phyloP scores from a whole-genome alignment of 1,140 invertebrate genomes.

The Medauroidea extradentata region DNA sequence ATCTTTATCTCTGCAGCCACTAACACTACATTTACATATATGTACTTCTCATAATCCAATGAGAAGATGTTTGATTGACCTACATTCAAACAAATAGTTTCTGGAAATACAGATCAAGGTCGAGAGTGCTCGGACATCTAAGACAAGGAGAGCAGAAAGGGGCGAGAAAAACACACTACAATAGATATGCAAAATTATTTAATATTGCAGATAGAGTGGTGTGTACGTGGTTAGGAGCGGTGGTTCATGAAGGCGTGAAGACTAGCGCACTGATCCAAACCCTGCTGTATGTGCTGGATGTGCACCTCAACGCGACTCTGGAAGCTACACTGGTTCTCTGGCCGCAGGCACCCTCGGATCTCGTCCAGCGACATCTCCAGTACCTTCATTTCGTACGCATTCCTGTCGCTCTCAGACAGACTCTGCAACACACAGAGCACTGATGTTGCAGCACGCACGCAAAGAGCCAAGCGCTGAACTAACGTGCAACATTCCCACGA shows the following conservation, averaged over 20 bases:
- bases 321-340: constrained; percentile 76
- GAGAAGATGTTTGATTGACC: too few relatives aligned
- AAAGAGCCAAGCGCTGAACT: background rate
- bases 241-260: constrained; percentile 15
- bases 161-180: too few relatives aligned
- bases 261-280: constrained; percentile 55
- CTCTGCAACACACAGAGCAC: constrained; percentile 51
- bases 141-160: too few relatives aligned
- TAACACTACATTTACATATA: too few relatives aligned
- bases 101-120: too few relatives aligned
- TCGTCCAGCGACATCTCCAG: constrained; percentile 88
- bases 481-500: background rate
- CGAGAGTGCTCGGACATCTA: too few relatives aligned
- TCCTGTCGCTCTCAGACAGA: constrained; percentile 83
- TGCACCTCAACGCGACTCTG: constrained; percentile 89
- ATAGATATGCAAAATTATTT: too few relatives aligned
- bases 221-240: background rate
- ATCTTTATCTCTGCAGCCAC: too few relatives aligned
- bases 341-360: constrained; percentile 74
- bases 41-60: too few relatives aligned
- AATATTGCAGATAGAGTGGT: too few relatives aligned
- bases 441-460: constrained; percentile 7
- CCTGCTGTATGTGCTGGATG: constrained; percentile 87
- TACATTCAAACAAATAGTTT: too few relatives aligned
- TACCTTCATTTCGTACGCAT: constrained; percentile 87